Base-by-base conservation (phyloP, 2,888 invertebrate species). In the Thecocarcelia acutangulata region DNA sequence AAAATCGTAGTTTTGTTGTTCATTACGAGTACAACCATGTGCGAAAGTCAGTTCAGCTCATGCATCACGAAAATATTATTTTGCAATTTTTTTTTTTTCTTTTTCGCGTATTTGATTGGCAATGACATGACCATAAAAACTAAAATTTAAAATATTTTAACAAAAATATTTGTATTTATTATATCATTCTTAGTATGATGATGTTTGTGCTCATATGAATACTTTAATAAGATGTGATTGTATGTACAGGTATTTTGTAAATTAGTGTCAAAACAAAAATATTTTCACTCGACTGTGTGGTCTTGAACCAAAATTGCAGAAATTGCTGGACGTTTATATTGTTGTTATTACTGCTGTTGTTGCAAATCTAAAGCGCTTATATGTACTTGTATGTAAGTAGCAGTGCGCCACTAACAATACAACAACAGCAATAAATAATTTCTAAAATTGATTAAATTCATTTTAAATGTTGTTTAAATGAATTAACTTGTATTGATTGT, bases 261-360 rank as follows among this genome's bases (percentile, higher is more conserved):
- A 82, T 82, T 82, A 82, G 82, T 82, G 82, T 75, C 78, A 82
- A 82, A 82, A 82, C 82, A 82, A 82, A 78, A 66, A 82, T 78
- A 75, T 82, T 78, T 78, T 78, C 82, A 82, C 82, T 82, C 54
- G 52, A 75, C 50, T 81, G 82, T 82, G 82, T 82, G 78, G 78
- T 78, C 82, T 82, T 82, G 82, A 82, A 82, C 78, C 58, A 66
- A 59, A 61, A 68, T 52, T 46, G 44, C 61, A 68, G 24, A 46
- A n/a, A 68, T 59, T 75, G 42, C 37, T 44, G 46, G 54, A 24
- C 24, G 24, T 24, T 24, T 24, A 24, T 5, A 24, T 33, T 46
- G 46, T 61, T 13, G 21, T 13, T 40, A 21, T n/a, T 12, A 5
- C 24, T 61, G 0, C 37, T n/a, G 15, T 50, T 52, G 50, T 24